Percentiles rank a stretch among this genome's conserved stretches.
phyloP scores from a whole-genome alignment of 2,888 invertebrate species.

The Thereva nobilitata region DNA sequence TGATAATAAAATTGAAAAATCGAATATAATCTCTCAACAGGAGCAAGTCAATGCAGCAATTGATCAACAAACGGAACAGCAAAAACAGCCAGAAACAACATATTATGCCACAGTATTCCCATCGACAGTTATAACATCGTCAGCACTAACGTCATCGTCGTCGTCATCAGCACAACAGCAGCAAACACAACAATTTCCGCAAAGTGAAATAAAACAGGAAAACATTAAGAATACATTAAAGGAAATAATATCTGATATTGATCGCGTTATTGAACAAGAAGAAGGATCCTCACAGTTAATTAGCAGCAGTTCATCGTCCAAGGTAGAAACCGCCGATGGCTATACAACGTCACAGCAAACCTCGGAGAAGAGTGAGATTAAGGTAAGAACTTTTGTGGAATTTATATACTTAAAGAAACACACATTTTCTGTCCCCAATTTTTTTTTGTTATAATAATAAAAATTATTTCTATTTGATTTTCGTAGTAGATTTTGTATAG shows the following conservation, averaged over 20 bases:
- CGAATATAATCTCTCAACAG: slow-evolving; percentile 21
- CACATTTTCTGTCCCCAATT: not conserved
- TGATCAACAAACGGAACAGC: slow-evolving; percentile 4
- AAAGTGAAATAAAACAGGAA: slow-evolving; percentile 60
- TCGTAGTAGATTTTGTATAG: too few relatives aligned
- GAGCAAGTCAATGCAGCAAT: not conserved
- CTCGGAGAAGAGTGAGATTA: slow-evolving; percentile 25
- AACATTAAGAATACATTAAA: slow-evolving; percentile 63
- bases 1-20: slow-evolving; percentile 7
- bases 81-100: slow-evolving; percentile 4
- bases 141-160: not conserved
- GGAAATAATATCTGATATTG: slow-evolving; percentile 66
- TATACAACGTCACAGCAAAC: slow-evolving; percentile 11
- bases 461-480: not conserved
- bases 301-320: slow-evolving; percentile 13
- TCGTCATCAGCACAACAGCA: slow-evolving; percentile 34
- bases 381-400: slow-evolving; percentile 3
- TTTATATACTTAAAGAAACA: not conserved
- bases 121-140: slow-evolving; percentile 11
- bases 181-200: slow-evolving; percentile 29
- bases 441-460: not conserved
- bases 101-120: not conserved
- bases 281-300: slow-evolving; percentile 44
- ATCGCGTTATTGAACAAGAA: slow-evolving; percentile 62
- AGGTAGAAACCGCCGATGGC: slow-evolving; percentile 18